Percentiles rank a stretch among this genome's conserved stretches.
These are phyloP conservation scores for Lutjanus campechanus DNA, from an alignment of 2,797 vertebrate genomes.

Conservation along the genomic window DNA sequence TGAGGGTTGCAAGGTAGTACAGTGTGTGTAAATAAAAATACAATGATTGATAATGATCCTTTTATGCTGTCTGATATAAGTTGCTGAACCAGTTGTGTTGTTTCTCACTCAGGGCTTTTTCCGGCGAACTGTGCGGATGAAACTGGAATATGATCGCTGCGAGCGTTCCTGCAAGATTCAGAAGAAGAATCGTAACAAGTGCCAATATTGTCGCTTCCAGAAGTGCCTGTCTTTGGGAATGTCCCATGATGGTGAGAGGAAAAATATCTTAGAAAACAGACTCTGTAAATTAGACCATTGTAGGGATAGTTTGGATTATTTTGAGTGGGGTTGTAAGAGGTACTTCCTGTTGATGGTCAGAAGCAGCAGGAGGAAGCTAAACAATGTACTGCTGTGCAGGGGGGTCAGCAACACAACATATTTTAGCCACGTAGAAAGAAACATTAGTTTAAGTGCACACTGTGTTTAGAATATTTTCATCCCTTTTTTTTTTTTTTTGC, in stretches of 20 bases:
- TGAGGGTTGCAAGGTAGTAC: constrained; percentile 96
- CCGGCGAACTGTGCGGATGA: constrained; percentile 97
- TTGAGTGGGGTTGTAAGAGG: too few relatives aligned
- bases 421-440: too few relatives aligned
- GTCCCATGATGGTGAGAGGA: constrained; percentile 96
- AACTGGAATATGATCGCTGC: constrained; percentile 96
- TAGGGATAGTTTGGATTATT: too few relatives aligned
- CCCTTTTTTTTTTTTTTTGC: too few relatives aligned
- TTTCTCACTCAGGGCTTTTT: constrained; percentile 93
- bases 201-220: constrained; percentile 99
- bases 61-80: background rate
- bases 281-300: background rate
- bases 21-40: background rate
- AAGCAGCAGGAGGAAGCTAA: too few relatives aligned
- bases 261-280: background rate
- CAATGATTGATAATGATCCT: background rate
- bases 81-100: constrained; percentile 14
- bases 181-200: constrained; percentile 99
- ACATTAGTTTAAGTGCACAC: too few relatives aligned
- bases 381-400: too few relatives aligned
- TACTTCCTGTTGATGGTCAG: too few relatives aligned
- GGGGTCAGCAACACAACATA: too few relatives aligned
- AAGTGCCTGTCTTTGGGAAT: constrained; percentile 98
- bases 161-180: constrained; percentile 97
- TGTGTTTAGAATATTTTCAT: too few relatives aligned